Conservation (phyloP, 2,888 invertebrate genomes). For the Diogma glabrata region DNA sequence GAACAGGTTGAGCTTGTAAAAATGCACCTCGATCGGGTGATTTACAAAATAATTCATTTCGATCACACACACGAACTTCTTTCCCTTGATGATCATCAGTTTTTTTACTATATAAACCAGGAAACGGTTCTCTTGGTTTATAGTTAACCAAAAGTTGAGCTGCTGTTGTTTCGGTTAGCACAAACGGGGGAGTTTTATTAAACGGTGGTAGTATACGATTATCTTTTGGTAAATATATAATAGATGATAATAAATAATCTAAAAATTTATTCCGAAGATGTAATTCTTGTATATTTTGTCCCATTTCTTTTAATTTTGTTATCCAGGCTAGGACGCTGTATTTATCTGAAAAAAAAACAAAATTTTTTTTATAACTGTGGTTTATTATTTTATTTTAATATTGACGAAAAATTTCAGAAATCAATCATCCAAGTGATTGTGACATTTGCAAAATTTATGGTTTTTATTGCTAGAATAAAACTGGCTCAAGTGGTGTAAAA, state of each 20-base stretch:
- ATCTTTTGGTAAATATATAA: background rate
- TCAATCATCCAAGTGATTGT: too few species aligned
- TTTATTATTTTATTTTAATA: too few species aligned
- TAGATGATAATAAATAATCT: background rate
- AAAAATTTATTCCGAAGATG: background rate
- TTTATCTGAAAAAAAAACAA: too few species aligned
- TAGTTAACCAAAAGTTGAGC: background rate
- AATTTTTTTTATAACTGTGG: too few species aligned
- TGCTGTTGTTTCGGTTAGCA: background rate
- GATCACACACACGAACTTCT: background rate
- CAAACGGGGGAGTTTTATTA: background rate
- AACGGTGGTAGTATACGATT: background rate
- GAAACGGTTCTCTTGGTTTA: too few species aligned
- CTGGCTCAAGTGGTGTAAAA: too few species aligned
- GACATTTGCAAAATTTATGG: too few species aligned
- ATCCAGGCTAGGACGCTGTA: too few species aligned
- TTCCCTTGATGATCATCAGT: slow-evolving; percentile 1
- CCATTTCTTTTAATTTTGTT: slow-evolving; percentile 7
- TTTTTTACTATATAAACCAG: too few species aligned
- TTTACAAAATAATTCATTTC: background rate
- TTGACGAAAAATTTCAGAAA: too few species aligned
- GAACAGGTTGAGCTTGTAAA: background rate
- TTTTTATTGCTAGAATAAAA: too few species aligned
- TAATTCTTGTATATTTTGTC: background rate
- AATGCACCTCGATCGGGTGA: slow-evolving; percentile 1